Base-by-base conservation (phyloP, 2,797 vertebrate species). In the Brachyalestes nurse region DNA sequence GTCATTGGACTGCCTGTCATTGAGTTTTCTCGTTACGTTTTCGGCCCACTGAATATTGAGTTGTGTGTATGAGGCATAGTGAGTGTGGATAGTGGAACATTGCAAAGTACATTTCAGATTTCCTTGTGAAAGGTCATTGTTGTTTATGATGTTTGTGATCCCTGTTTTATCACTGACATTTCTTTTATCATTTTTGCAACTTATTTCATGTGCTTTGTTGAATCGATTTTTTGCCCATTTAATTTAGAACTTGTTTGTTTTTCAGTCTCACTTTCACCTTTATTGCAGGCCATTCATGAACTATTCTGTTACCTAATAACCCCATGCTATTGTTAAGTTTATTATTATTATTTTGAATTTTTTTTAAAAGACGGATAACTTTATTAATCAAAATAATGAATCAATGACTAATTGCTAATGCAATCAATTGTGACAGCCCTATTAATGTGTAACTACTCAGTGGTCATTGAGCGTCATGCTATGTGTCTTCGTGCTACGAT, bases 21-120 rank as follows among this genome's bases (percentile, higher is more conserved):
- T 65, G 72, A 65, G 66, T 79, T 64, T 72, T 72, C 77, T 75
- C 73, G 62, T 70, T 77, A 77, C 77, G 61, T 80, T 75, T 70
- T 28, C 53, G 64, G 28, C 64, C 55, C 51, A 66, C 42, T 74
- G 77, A 81, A 69, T 80, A 83, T 83, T 76, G 72, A 40, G 19
- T 40, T 42, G 65, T 42, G 38, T 67, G 34, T 40, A 40, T 40
- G 61, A 34, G 19, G 19, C 4, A 1, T n/a, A 66, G 16, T 40
- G 28, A 40, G 34, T 65, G 2, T 42, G 64, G 8, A 21, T 38
- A 38, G 28, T 19, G 16, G 14, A 16, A 38, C 13, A 34, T 34
- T 17, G 25, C 25, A 16, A 25, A 9, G 3, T 34, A 34, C 25
- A 28, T 7, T 16, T 4, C 25, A 2, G 14, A 14, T 62, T 16